phyloP scores from a whole-genome alignment of 2,113 vertebrate genomes.

The Leucoraja erinaceus region DNA sequence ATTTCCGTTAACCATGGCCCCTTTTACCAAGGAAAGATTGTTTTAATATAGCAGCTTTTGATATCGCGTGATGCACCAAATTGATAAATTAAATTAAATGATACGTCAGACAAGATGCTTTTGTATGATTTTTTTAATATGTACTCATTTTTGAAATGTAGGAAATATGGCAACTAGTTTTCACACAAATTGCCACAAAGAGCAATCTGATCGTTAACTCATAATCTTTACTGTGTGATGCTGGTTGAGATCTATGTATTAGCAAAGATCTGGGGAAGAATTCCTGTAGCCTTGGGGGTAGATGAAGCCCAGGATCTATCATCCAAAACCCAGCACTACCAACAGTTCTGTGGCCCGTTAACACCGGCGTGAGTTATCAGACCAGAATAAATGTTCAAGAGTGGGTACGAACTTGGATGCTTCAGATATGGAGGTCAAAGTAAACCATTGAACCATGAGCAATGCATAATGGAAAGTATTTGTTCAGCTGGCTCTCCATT shows the following conservation, averaged over 20 bases:
- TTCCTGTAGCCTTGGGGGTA: too few relatives aligned
- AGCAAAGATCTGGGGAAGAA: not conserved
- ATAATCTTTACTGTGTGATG: too few relatives aligned
- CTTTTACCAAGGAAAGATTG: not conserved
- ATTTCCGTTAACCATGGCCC: not conserved
- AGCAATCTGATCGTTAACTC: not conserved
- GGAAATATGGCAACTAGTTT: not conserved
- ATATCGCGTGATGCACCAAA: not conserved
- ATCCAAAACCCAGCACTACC: not conserved
- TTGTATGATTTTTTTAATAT: too few relatives aligned
- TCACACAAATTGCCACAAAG: not conserved
- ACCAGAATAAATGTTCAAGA: not conserved
- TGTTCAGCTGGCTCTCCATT: too few relatives aligned
- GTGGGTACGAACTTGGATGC: not conserved
- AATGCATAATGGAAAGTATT: not conserved
- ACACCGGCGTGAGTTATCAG: not conserved
- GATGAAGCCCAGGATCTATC: not conserved
- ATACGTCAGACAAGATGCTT: too few relatives aligned
- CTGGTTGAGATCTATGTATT: not conserved
- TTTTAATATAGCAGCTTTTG: not conserved
- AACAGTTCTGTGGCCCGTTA: not conserved
- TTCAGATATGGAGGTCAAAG: not conserved
- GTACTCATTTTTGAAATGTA: not conserved
- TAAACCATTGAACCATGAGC: not conserved
- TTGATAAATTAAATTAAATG: too few relatives aligned